phyloP scores from a whole-genome alignment of 1,140 invertebrate genomes.

The Pogonus chalceus region DNA sequence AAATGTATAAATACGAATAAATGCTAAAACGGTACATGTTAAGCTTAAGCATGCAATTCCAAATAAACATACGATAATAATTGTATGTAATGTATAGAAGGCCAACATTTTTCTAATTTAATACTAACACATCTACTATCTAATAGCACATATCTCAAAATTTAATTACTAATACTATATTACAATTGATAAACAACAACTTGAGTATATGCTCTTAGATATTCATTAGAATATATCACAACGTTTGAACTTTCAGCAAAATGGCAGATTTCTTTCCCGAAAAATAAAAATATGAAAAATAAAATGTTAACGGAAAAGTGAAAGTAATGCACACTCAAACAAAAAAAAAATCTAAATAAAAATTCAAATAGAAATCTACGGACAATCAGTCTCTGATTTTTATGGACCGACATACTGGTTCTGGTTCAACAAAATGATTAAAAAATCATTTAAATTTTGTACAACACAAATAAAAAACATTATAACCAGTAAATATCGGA shows the following conservation, averaged over 20 bases:
- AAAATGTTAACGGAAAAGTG: slow-evolving; percentile 3
- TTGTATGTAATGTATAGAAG: slow-evolving; percentile 6
- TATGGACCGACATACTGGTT: slow-evolving; percentile 4
- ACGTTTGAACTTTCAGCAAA: background rate
- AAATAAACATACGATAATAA: slow-evolving; percentile 1
- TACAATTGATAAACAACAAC: background rate
- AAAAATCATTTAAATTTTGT: background rate
- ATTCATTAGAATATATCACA: background rate
- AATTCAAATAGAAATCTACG: background rate
- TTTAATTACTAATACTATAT: background rate
- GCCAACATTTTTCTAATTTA: slow-evolving; percentile 6
- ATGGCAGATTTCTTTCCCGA: background rate
- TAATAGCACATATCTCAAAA: background rate
- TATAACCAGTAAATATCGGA: background rate
- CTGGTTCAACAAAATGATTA: too few relatives aligned
- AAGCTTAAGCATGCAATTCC: slow-evolving; percentile 1
- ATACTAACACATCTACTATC: background rate
- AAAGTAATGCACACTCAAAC: slow-evolving; percentile 1
- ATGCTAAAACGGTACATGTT: slow-evolving; percentile 3
- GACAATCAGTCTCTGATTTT: slow-evolving; percentile 1
- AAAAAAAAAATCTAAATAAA: background rate
- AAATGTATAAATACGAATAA: background rate
- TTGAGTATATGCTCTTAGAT: background rate
- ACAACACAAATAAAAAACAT: background rate
- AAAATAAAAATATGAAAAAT: background rate